Evolutionary conservation across 2,888 invertebrate genomes (phyloP), one percentile per base, ranked within the genome.

Genomic region (Mythimna ferrago): DNA sequence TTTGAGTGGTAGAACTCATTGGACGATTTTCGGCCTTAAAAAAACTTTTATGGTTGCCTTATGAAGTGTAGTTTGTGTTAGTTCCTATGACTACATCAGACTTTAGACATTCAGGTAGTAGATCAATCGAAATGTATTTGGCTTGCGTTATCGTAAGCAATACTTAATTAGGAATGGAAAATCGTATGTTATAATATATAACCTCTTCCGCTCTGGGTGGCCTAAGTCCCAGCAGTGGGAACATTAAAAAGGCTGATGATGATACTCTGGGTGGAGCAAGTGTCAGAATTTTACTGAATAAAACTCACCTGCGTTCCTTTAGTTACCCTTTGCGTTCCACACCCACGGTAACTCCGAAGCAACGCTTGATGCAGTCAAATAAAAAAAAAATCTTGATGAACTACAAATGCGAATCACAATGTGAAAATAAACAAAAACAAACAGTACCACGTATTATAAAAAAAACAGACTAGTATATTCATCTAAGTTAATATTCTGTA

Each of bases 401-500:
- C 14, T 62, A 71, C 14, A 19, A 35, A 54, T 41, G 16, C 11
- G 7, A 56, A 56, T 38, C 19, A 53, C 19, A 19, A 48, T 38
- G 67, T 76, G 48, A 41, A 57, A 2, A 65, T 41, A 16, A 26
- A 58, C 54, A 73, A 68, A 68, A 63, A 57, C 61, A 58, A 7
- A 72, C 19, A 57, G n/a, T 14, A 60, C 38, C 26, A 71, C 38
- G 57, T 48, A 73, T 63, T 65, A 48, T 48, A 48, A 16, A 48
- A 48, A 57, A 65, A 60, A 66, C 61, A 67, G 11, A 21, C 72
- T 67, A 60, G 16, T 71, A 35, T 58, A 78, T 76, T 85, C 66
- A 79, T 80, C 60, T 71, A 74, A 73, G 78, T 72, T 80, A 76
- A 74, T 76, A 69, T 70, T 70, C 38, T 66, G 63, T 69, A 66